These are phyloP conservation scores for Pseudolaguvia tuberculata DNA, from an alignment of 2,113 vertebrate species.

Conservation along the genomic window DNA sequence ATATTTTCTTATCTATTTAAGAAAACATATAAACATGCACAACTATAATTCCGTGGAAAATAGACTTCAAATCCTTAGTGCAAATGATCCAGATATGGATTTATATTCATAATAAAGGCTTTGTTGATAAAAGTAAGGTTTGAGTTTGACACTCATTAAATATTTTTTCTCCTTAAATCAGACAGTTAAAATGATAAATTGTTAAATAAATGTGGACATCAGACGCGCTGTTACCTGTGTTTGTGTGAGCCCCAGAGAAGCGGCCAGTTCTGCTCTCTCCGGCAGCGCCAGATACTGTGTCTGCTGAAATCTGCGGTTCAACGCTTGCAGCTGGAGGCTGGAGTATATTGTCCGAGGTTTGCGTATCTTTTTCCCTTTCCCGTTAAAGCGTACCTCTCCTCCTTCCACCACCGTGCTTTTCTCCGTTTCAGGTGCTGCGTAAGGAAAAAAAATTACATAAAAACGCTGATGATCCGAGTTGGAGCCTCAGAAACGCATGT, in stretches of 20 bases:
- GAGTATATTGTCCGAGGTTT: conserved; percentile 99
- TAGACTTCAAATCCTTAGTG: too few relatives aligned
- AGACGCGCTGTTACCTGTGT: conserved; percentile 81
- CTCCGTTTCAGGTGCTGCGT: conserved; percentile 79
- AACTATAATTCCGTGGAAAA: neutral
- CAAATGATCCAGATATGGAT: neutral
- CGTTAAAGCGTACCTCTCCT: conserved; percentile 96
- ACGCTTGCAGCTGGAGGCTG: conserved; percentile 95
- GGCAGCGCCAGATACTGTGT: conserved; percentile 97
- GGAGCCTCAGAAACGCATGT: conserved; percentile 61
- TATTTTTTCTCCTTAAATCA: neutral
- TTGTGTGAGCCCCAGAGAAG: conserved; percentile 95
- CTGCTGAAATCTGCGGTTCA: conserved; percentile 97
- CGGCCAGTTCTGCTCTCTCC: conserved; percentile 95
- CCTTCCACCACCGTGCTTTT: conserved; percentile 98
- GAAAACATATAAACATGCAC: neutral
- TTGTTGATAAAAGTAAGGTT: neutral
- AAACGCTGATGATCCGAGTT: conserved; percentile 48
- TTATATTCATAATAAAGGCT: neutral
- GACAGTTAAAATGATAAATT: too few relatives aligned
- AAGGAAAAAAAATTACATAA: conserved; percentile 44
- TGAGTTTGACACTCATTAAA: neutral
- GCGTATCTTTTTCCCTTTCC: conserved; percentile 98
- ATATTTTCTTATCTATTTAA: neutral
- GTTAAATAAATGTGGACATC: neutral